Base-by-base conservation (phyloP, 2,113 vertebrate species). In the Vidua macroura region DNA sequence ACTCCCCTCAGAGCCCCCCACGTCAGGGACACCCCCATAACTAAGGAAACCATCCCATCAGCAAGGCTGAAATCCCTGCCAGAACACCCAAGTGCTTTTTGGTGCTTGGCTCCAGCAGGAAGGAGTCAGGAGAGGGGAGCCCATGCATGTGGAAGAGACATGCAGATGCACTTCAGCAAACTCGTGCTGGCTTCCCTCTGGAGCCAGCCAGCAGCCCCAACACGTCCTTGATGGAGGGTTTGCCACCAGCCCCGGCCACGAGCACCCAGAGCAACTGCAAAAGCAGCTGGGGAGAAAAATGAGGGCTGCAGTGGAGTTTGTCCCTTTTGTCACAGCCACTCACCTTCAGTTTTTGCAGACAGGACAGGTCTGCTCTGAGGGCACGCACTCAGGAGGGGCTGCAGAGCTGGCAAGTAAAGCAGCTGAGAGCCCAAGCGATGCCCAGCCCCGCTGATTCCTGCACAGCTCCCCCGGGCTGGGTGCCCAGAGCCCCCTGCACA, bases 1-100 rank as follows among this genome's bases (percentile, higher is more conserved):
- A 0, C 1, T 7, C 5, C 62, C 67, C 52, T 7, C 0, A 2
- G 13, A 7, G 35, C 7, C 5, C 15, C 30, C 30, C 9, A 1
- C 0, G 28, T 1, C 69, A 82, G 60, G 41, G 53, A 48, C 53
- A 39, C 5, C 86, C 43, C 44, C 15, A 9, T 0, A 33, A 16
- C 17, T 1, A 3, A 15, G 43, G 31, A 16, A 41, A 73, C 21
- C 43, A 35, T 8, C 25, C 59, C 14, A 2, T 2, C 25, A 43
- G 51, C 31, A 11, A 2, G 27, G 1, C 48, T 39, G 70, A 5
- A 56, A 31, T 1, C 67, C 9, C 63, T 19, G 27, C 17, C 76
- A 70, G 14, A 20, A 17, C 3, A 31, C 4, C 12, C 2, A 0
- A 4, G 25, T 0, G 19, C 59, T 30, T 15, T 13, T 16, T 1